These are phyloP conservation scores for Sinodicranocentrus sp. DNA, from an alignment of 2,888 invertebrate genomes.

Conservation along the genomic window DNA sequence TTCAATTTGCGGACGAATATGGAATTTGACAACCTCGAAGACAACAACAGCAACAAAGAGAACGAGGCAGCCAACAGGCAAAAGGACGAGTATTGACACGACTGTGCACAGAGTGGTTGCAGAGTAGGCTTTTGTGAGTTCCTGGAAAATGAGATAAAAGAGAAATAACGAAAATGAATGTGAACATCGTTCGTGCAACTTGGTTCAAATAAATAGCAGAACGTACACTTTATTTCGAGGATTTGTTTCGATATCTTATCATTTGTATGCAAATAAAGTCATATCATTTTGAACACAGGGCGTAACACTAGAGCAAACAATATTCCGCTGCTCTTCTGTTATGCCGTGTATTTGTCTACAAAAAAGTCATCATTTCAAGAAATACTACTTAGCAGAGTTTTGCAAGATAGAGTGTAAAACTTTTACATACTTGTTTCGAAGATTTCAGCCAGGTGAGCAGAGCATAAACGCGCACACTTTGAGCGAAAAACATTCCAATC, in stretches of 20 bases:
- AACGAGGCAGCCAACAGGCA: slow-evolving; percentile 56
- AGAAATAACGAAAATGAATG: slow-evolving; percentile 2
- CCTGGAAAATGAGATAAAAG: slow-evolving; percentile 18
- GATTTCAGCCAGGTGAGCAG: slow-evolving; percentile 61
- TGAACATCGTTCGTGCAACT: neutral
- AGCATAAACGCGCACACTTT: slow-evolving; percentile 57
- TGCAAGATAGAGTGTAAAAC: slow-evolving; percentile 7
- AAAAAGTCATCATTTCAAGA: neutral
- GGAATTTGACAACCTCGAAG: slow-evolving; percentile 43
- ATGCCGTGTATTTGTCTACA: neutral
- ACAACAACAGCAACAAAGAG: slow-evolving; percentile 57
- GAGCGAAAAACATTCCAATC: slow-evolving; percentile 61
- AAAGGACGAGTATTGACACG: slow-evolving; percentile 56
- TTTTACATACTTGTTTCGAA: slow-evolving; percentile 56
- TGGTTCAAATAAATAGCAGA: neutral
- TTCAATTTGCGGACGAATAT: slow-evolving; percentile 53
- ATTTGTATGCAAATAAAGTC: slow-evolving; percentile 59
- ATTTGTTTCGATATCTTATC: slow-evolving; percentile 62
- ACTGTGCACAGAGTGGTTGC: slow-evolving; percentile 62
- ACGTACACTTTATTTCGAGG: slow-evolving; percentile 7
- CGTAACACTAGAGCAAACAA: too few species aligned
- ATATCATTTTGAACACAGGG: slow-evolving; percentile 16
- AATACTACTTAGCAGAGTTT: too few species aligned
- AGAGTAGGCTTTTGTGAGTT: slow-evolving; percentile 62
- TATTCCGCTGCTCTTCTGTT: too few species aligned